phyloP scores from a whole-genome alignment of 2,888 invertebrate genomes.

The Antitype chi region DNA sequence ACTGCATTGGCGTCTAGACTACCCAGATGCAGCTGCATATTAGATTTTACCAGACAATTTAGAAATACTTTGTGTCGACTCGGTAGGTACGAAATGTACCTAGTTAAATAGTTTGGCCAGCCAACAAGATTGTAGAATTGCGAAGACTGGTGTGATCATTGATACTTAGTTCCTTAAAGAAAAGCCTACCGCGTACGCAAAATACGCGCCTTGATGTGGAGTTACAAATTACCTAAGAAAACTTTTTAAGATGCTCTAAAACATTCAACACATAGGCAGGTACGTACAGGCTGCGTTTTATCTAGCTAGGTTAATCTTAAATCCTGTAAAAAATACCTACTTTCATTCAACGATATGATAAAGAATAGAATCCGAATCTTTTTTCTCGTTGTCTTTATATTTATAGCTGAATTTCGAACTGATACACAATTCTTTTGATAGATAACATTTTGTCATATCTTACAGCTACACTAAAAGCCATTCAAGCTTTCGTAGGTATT shows the following conservation, averaged over 20 bases:
- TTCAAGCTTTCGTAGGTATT: neutral
- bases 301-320: neutral
- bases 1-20: conserved; percentile 32
- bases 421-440: neutral
- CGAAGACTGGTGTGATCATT: neutral
- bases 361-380: neutral
- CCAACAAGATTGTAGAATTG: neutral
- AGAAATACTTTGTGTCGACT: neutral
- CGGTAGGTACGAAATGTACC: too few species aligned
- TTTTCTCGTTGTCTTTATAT: neutral
- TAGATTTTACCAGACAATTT: neutral
- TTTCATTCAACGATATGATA: neutral
- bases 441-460: neutral
- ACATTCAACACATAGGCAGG: neutral
- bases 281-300: neutral
- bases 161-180: neutral
- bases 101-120: neutral
- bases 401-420: neutral
- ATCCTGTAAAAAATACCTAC: neutral
- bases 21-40: conserved; percentile 1
- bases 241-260: too few species aligned
- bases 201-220: too few species aligned
- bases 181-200: too few species aligned
- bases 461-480: neutral
- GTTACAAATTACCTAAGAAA: neutral